phyloP scores from a whole-genome alignment of 2,113 vertebrate genomes.

The Hucho hucho region DNA sequence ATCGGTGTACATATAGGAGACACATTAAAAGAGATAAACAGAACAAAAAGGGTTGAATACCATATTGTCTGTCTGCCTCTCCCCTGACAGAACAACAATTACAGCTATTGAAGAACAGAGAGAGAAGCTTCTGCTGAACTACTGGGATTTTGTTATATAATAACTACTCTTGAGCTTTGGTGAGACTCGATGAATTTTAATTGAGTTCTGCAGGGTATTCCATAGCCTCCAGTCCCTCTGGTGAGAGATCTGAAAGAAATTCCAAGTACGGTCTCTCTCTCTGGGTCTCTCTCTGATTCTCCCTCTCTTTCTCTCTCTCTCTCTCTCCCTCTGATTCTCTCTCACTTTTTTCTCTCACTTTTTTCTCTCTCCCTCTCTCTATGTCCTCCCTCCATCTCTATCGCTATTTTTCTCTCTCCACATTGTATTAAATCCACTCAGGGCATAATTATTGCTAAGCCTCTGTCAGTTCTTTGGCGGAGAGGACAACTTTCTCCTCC shows the following conservation, averaged over 20 bases:
- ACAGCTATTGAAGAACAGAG: no score
- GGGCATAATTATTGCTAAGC: slow-evolving; percentile 66
- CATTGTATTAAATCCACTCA: slow-evolving; percentile 62
- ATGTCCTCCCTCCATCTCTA: slow-evolving; percentile 35
- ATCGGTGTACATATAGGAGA: no score
- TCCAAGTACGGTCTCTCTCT: slow-evolving; percentile 62
- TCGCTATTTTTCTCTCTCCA: slow-evolving; percentile 46
- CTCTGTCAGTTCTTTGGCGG: slow-evolving; percentile 47
- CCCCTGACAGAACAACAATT: no score
- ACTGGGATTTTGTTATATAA: no score
- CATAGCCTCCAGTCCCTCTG: slow-evolving; percentile 61
- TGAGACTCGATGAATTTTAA: slow-evolving; percentile 60
- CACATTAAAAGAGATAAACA: no score
- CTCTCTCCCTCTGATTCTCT: slow-evolving; percentile 13
- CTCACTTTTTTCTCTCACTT: background rate
- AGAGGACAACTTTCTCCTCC: slow-evolving; percentile 56
- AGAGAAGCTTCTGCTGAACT: no score
- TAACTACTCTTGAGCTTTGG: no score
- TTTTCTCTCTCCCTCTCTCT: background rate
- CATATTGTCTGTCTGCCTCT: no score
- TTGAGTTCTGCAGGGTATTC: slow-evolving; percentile 66
- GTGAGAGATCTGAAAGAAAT: slow-evolving; percentile 75
- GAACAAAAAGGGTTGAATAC: no score
- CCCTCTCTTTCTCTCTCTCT: slow-evolving; percentile 8
- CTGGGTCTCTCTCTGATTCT: slow-evolving; percentile 41